These are phyloP conservation scores for Cynodonichthys magdalenae DNA, from an alignment of 2,797 vertebrate species.

Conservation along the genomic window DNA sequence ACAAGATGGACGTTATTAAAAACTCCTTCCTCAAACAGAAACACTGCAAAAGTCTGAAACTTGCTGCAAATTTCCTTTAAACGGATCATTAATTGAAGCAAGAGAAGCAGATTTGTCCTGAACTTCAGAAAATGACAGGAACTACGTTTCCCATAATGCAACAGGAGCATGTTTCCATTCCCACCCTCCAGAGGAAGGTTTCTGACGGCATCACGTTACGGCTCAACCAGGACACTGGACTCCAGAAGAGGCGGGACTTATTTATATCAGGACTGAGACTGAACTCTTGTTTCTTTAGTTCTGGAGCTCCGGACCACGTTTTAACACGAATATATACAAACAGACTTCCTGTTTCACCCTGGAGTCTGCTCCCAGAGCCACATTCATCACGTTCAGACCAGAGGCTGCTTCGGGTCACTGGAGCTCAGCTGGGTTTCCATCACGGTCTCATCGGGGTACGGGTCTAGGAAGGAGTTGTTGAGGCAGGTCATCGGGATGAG, in stretches of 20 bases:
- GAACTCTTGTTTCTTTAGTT: conserved; percentile 16
- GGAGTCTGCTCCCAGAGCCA: conserved; percentile 10
- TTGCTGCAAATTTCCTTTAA: conserved; percentile 1
- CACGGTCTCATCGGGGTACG: conserved; percentile 42
- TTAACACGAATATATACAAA: conserved; percentile 44
- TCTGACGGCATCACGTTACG: background rate
- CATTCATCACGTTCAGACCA: conserved; percentile 52
- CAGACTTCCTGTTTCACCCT: conserved; percentile 7
- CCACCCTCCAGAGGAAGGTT: too few species aligned
- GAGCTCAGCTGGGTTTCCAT: conserved; percentile 65
- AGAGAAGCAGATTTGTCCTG: conserved; percentile 4
- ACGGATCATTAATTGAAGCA: conserved; percentile 7
- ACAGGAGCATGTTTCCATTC: background rate
- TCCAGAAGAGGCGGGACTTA: conserved; percentile 18
- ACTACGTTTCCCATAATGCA: conserved; percentile 30
- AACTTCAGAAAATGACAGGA: background rate
- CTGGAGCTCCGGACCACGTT: conserved; percentile 35
- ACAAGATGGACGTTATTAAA: background rate
- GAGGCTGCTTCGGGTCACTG: conserved; percentile 54
- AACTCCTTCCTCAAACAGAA: conserved; percentile 1
- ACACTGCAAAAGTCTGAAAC: conserved; percentile 2
- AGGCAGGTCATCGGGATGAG: conserved; percentile 68
- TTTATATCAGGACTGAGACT: conserved; percentile 24
- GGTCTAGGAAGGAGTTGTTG: conserved; percentile 56
- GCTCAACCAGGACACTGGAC: background rate